phyloP scores from a whole-genome alignment of 2,113 vertebrate genomes.

The Callopanchax toddi region DNA sequence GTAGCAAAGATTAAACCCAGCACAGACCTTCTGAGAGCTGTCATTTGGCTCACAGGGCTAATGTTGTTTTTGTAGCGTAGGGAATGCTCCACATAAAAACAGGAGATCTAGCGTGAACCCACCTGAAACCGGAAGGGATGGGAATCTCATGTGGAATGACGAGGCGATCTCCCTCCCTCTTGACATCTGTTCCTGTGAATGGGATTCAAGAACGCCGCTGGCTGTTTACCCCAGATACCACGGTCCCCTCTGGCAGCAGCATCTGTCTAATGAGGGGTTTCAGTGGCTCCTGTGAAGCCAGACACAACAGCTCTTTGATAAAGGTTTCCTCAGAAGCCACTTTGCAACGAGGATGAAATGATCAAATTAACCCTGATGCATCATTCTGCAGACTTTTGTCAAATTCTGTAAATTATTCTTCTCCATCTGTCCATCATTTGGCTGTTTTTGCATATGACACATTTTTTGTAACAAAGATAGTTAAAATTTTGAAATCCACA shows the following conservation, averaged over 20 bases:
- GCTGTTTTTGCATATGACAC: too few species aligned
- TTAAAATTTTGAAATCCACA: too few species aligned
- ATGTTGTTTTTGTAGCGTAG: constrained; percentile 8
- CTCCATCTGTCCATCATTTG: too few species aligned
- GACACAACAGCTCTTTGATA: constrained; percentile 50
- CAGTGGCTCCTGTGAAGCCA: constrained; percentile 46
- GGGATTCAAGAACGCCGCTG: constrained; percentile 38
- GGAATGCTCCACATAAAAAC: constrained; percentile 2
- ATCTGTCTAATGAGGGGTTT: constrained; percentile 69
- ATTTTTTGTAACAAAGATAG: too few species aligned
- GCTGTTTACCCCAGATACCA: constrained; percentile 65
- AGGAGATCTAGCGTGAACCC: constrained; percentile 4
- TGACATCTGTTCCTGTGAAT: constrained; percentile 61
- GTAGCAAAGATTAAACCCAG: constrained; percentile 17
- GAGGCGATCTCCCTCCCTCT: constrained; percentile 23
- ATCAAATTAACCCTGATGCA: too few species aligned
- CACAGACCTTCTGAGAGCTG: neutral
- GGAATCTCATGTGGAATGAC: constrained; percentile 56
- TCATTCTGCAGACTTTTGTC: too few species aligned
- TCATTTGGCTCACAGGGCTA: neutral
- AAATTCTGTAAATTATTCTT: too few species aligned
- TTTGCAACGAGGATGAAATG: constrained; percentile 22
- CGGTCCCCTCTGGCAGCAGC: constrained; percentile 53
- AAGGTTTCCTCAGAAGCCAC: constrained; percentile 17
- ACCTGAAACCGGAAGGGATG: constrained; percentile 19